Conservation (phyloP, 37 sponge, comb jelly and placozoan genomes). For the Chondrilla cf. caribensis region DNA sequence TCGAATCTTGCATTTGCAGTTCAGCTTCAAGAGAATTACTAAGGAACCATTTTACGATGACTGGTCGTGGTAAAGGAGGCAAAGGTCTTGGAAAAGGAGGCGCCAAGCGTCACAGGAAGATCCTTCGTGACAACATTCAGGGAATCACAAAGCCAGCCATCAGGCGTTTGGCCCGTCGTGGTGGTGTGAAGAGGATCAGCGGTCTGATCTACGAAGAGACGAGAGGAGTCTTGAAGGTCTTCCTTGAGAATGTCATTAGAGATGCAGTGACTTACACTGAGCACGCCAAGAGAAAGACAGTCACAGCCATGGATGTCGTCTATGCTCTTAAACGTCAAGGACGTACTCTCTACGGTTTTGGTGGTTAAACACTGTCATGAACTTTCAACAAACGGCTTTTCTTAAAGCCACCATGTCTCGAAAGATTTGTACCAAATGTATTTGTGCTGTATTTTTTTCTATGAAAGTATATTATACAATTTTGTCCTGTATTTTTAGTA, state of each 20-base stretch:
- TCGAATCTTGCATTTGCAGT: background rate
- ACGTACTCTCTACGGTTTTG: conserved; percentile 97
- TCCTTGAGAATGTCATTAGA: conserved; percentile 97
- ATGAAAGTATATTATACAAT: background rate
- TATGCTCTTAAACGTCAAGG: conserved; percentile 98
- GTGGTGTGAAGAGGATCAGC: conserved; percentile 96
- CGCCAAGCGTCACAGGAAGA: conserved; percentile 98
- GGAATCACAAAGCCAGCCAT: conserved; percentile 98
- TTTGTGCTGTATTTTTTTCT: background rate
- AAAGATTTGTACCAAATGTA: background rate
- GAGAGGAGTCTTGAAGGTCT: conserved; percentile 95
- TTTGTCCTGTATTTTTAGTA: background rate
- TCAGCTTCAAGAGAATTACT: background rate
- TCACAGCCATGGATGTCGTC: conserved; percentile 98
- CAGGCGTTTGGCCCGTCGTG: conserved; percentile 96
- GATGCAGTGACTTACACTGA: conserved; percentile 99
- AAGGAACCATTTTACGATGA: conserved; percentile 43
- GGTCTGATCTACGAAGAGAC: conserved; percentile 99
- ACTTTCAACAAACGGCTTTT: conserved; percentile 52
- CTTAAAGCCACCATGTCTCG: conserved; percentile 42
- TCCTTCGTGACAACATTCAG: conserved; percentile 98
- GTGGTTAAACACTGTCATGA: conserved; percentile 72
- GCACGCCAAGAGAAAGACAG: conserved; percentile 99
- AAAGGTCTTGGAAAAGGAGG: conserved; percentile 99
- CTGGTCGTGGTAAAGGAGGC: conserved; percentile 98